phyloP scores from a whole-genome alignment of 2,113 vertebrate species.

The Centropus bengalensis region DNA sequence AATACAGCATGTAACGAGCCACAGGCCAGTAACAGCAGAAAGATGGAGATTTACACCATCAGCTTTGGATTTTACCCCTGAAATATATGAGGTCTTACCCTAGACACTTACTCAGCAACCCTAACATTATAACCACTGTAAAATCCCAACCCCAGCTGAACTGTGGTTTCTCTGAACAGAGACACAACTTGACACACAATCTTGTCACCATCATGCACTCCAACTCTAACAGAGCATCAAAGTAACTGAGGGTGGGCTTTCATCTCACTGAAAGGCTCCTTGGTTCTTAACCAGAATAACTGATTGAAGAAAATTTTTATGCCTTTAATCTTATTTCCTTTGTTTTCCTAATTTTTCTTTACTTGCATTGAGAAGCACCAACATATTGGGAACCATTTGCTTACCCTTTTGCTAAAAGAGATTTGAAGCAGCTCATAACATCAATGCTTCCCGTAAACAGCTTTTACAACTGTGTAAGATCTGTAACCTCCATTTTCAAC shows the following conservation, averaged over 20 bases:
- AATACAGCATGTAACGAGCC: fast-evolving
- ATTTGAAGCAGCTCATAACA: background rate
- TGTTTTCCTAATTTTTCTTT: background rate
- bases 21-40: background rate
- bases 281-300: background rate
- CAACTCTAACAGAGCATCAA: background rate
- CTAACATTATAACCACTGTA: background rate
- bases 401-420: background rate
- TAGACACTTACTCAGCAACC: background rate
- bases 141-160: background rate
- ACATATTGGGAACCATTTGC: background rate
- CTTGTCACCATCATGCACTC: background rate
- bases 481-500: background rate
- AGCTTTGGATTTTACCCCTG: background rate
- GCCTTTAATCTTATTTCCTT: background rate
- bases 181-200: background rate
- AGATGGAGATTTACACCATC: background rate
- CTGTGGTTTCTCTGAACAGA: background rate
- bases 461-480: background rate
- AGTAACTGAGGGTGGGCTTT: background rate
- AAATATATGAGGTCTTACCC: background rate
- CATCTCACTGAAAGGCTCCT: background rate
- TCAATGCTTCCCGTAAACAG: background rate
- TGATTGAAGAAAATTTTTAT: background rate
- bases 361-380: background rate